Conservation (phyloP, 2,113 vertebrate species). For the Coptodon bakossiorum region DNA sequence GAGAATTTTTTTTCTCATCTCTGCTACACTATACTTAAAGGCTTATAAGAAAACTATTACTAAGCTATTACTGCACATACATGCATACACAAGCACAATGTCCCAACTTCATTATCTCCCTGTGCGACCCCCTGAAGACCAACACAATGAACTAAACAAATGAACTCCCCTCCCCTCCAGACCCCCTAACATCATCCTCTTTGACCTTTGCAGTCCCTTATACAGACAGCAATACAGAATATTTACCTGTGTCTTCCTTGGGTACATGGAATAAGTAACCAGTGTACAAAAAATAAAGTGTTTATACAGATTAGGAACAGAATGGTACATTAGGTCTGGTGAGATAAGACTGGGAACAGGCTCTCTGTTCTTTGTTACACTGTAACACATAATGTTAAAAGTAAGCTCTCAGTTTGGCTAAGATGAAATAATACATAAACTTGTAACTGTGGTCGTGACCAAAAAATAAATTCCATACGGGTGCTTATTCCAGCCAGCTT, state of each 20-base stretch:
- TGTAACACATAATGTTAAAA: neutral
- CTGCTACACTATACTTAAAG: neutral
- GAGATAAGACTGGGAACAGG: neutral
- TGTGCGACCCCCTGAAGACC: neutral
- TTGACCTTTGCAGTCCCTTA: neutral
- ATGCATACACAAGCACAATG: neutral
- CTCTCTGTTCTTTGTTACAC: neutral
- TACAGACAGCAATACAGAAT: neutral
- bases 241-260: neutral
- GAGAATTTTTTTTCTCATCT: neutral
- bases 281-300: neutral
- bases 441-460: neutral
- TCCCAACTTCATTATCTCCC: neutral
- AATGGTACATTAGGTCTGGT: neutral
- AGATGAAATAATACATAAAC: neutral
- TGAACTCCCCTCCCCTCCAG: neutral
- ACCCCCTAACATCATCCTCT: neutral
- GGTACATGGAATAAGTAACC: neutral
- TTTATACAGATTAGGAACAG: neutral
- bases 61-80: neutral
- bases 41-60: slow-evolving; percentile 54
- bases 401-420: neutral
- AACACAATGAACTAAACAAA: neutral
- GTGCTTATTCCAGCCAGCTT: neutral
- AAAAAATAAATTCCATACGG: neutral